Conservation (phyloP, 2,797 vertebrate genomes). For the Crocidura indochinensis region DNA sequence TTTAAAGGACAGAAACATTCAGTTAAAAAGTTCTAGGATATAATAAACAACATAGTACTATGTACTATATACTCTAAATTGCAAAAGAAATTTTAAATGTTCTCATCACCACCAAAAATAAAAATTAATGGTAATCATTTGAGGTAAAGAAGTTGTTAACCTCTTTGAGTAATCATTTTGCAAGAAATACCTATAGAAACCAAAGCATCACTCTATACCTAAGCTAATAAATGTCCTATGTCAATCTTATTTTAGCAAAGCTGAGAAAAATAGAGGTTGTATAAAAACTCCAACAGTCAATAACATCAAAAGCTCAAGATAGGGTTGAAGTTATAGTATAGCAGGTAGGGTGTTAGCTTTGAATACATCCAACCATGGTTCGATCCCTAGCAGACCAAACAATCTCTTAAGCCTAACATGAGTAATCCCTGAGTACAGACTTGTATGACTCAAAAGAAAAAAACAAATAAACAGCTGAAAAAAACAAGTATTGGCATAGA, state of each 20-base stretch:
- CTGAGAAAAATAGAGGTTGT: background rate
- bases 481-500: background rate
- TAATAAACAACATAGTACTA: background rate
- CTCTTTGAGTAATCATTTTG: background rate
- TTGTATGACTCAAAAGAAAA: too few relatives aligned
- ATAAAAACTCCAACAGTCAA: slow-evolving; percentile 2
- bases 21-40: background rate
- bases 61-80: background rate
- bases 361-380: too few relatives aligned
- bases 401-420: too few relatives aligned
- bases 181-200: background rate
- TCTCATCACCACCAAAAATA: background rate
- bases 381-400: too few relatives aligned
- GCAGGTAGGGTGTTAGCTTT: too few relatives aligned
- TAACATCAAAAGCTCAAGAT: slow-evolving; percentile 55
- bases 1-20: background rate
- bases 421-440: too few relatives aligned
- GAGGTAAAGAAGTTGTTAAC: background rate
- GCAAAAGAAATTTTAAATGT: background rate
- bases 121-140: background rate
- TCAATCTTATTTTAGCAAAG: background rate
- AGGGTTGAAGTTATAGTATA: too few relatives aligned
- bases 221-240: background rate
- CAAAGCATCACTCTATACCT: background rate
- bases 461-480: too few relatives aligned